phyloP scores from a whole-genome alignment of 2,888 invertebrate species.

The Eristalis arbustorum region DNA sequence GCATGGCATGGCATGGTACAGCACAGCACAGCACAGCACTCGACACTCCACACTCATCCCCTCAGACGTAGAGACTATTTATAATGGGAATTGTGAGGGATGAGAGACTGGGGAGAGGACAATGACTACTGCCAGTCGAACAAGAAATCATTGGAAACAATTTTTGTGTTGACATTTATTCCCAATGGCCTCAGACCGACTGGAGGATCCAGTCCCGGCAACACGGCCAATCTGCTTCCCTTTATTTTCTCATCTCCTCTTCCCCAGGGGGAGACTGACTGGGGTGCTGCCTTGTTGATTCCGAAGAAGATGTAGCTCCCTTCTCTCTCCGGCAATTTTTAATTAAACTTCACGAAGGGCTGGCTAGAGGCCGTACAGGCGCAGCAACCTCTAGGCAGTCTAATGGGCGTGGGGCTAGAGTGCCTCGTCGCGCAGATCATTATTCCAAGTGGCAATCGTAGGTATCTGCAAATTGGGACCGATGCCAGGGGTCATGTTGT shows the following conservation, averaged over 20 bases:
- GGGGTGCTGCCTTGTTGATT: slow-evolving; percentile 48
- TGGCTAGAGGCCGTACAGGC: neutral
- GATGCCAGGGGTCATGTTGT: slow-evolving; percentile 68
- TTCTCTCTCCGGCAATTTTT: slow-evolving; percentile 66
- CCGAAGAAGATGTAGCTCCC: slow-evolving; percentile 9
- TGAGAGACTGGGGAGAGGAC: neutral
- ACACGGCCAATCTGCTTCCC: slow-evolving; percentile 59
- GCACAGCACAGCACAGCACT: too few species aligned
- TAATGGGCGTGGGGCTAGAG: slow-evolving; percentile 36
- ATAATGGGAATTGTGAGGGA: slow-evolving; percentile 38
- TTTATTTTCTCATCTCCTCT: slow-evolving; percentile 30
- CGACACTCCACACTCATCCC: neutral
- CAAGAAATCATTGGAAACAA: slow-evolving; percentile 67
- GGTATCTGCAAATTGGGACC: slow-evolving; percentile 64
- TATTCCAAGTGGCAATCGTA: slow-evolving; percentile 33
- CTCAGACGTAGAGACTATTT: slow-evolving; percentile 6
- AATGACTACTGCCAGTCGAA: too few species aligned
- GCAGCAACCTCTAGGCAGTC: neutral
- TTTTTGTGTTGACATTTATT: slow-evolving; percentile 70
- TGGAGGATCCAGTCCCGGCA: slow-evolving; percentile 21
- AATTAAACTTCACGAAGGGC: slow-evolving; percentile 60
- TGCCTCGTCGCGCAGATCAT: slow-evolving; percentile 49
- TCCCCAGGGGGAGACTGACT: neutral
- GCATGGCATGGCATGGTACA: too few species aligned
- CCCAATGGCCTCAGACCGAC: slow-evolving; percentile 55